A percentile compares a stretch with the other conserved stretches of the same genome.
phyloP scores from a whole-genome alignment of 1,140 invertebrate genomes.

The Lasioglossum albipes region DNA sequence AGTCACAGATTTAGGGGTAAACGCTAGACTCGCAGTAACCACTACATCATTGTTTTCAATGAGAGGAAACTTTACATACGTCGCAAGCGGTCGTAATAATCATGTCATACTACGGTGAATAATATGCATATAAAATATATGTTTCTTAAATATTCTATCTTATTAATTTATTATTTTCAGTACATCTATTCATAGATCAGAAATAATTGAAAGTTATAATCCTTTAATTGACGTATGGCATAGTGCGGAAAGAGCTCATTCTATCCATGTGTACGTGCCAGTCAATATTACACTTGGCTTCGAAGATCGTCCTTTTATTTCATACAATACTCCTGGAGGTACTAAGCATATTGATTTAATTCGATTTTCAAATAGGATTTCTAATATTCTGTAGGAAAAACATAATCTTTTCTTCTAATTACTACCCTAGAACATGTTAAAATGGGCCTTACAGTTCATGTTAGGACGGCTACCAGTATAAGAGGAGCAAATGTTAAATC shows the following conservation, averaged over 20 bases:
- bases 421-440: conserved; percentile 68
- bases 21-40: conserved; percentile 77
- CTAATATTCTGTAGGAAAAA: background rate
- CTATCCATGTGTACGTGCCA: conserved; percentile 82
- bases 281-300: conserved; percentile 78
- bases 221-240: conserved; percentile 82
- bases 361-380: background rate
- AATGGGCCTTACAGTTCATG: conserved; percentile 72
- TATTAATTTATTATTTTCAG: conserved; percentile 65
- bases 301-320: conserved; percentile 73
- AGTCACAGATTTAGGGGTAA: conserved; percentile 81
- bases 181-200: conserved; percentile 82
- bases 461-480: conserved; percentile 73
- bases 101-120: conserved; percentile 81
- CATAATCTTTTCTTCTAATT: background rate
- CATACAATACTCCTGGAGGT: conserved; percentile 75
- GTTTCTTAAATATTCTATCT: background rate
- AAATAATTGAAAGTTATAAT: conserved; percentile 82
- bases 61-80: conserved; percentile 81
- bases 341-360: conserved; percentile 31
- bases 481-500: conserved; percentile 60
- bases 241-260: conserved; percentile 81
- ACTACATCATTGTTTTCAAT: conserved; percentile 81
- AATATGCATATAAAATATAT: conserved; percentile 60
- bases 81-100: conserved; percentile 78